Evolutionary conservation across 1,140 invertebrate species (phyloP).

Genomic region (Stegodyphus dumicola): DNA sequence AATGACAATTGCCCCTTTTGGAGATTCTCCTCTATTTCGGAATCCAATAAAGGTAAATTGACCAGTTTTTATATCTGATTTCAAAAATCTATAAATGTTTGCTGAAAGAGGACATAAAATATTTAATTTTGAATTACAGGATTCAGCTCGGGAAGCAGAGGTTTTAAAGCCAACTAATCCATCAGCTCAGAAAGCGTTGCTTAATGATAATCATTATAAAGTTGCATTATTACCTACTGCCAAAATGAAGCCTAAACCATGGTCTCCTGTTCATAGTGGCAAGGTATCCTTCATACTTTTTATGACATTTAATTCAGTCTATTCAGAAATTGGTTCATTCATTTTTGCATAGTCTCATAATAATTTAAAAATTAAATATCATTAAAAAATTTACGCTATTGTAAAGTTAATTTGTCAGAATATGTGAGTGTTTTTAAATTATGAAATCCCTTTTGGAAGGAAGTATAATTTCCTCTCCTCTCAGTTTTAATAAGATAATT

Average conservation of each 20-base stretch:
- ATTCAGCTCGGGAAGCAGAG: conserved; percentile 76
- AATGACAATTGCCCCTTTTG: conserved; percentile 76
- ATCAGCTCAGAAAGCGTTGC: conserved; percentile 75
- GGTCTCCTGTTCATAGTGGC: conserved; percentile 65
- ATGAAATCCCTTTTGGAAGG: too few species aligned
- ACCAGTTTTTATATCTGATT: too few species aligned
- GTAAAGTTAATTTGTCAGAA: too few species aligned
- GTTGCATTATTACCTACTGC: conserved; percentile 73
- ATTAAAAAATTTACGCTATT: too few species aligned
- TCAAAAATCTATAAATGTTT: too few species aligned
- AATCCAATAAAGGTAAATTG: conserved; percentile 74
- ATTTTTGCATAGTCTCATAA: too few species aligned
- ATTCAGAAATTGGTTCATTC: too few species aligned
- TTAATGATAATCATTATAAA: conserved; percentile 74
- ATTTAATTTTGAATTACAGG: conserved; percentile 65
- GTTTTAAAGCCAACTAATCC: conserved; percentile 80
- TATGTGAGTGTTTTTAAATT: too few species aligned
- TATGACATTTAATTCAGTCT: background rate
- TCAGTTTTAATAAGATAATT: too few species aligned
- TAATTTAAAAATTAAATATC: too few species aligned
- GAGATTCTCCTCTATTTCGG: conserved; percentile 81
- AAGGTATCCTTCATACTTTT: conserved; percentile 64
- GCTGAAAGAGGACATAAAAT: too few species aligned
- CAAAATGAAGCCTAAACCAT: conserved; percentile 72
- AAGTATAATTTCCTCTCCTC: too few species aligned